Percentiles rank a stretch among this genome's conserved stretches.
Conservation (phyloP, 2,797 vertebrate species). For the Semaprochilodus insignis region DNA sequence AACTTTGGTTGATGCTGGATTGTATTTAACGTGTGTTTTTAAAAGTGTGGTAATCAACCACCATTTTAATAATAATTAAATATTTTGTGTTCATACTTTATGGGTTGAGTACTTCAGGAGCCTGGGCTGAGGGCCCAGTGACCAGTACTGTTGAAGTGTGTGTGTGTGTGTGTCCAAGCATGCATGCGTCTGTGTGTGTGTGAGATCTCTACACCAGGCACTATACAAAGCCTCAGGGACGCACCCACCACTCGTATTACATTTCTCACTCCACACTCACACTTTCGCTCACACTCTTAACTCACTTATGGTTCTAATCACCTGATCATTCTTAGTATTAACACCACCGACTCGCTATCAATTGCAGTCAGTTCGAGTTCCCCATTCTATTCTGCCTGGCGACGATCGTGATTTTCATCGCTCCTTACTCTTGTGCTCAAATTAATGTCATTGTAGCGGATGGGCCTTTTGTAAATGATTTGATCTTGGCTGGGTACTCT, state of each 20-base stretch:
- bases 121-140: constrained; percentile 6
- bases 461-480: constrained; percentile 55
- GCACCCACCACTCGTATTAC: constrained; percentile 56
- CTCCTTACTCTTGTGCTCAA: constrained; percentile 48
- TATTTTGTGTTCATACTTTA: constrained; percentile 7
- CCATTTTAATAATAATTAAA: too few species aligned
- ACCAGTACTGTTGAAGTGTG: background rate
- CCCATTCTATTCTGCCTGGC: constrained; percentile 38
- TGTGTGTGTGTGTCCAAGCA: background rate
- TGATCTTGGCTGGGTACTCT: constrained; percentile 49
- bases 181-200: constrained; percentile 20
- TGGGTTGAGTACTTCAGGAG: constrained; percentile 7
- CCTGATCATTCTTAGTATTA: constrained; percentile 69
- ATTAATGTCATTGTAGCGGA: constrained; percentile 47
- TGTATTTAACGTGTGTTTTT: background rate
- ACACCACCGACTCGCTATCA: constrained; percentile 62
- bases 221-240: constrained; percentile 57
- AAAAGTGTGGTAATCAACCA: too few species aligned
- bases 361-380: constrained; percentile 59
- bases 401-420: constrained; percentile 51
- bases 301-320: constrained; percentile 70
- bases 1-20: too few species aligned
- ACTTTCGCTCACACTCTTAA: constrained; percentile 57
- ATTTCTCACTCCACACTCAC: constrained; percentile 61
- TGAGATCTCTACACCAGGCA: constrained; percentile 47